Base-by-base conservation (phyloP, 2,888 invertebrate genomes). In the Cybosia mesomella region DNA sequence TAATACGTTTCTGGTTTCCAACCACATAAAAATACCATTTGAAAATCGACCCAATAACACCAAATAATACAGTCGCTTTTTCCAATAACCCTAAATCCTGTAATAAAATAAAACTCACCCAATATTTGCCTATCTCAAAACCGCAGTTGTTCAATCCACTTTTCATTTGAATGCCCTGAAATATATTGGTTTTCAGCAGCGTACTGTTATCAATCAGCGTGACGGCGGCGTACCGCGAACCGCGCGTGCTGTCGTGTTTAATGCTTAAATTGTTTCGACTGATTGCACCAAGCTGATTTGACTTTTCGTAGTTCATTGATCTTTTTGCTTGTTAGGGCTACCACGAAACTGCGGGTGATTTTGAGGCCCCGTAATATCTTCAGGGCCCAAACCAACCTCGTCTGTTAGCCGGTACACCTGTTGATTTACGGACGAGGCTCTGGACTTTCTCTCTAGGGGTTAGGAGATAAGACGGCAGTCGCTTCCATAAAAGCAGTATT, bases 201-300 rank as follows among this genome's bases (percentile, higher is more conserved):
- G 74, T 68, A 74, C 69, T 67, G 78, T 74, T 80, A 80, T 80
- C 80, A 80, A 80, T 80, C 78, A 74, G 60, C 15, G 80, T 58
- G 72, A 75, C 58, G 67, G 7, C 53, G 71, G 68, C 66, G 66
- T 64, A 60, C 66, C 58, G 62, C 75, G 68, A 64, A 49, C 49
- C 39, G 59, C 21, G 59, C 76, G 64, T 68, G 70, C 74, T 64
- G 68, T 72, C 74, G 77, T 73, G 77, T 80, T 79, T 76, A 81
- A 79, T 75, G 79, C 62, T 77, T 64, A 75, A 77, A 78, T 81
- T 73, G 81, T 77, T 81, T 75, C 72, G 75, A 80, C 73, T 81
- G 73, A 81, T 81, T 81, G 72, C 73, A 65, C 72, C 63, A 64
- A 71, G 76, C 78, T 78, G 76, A 81, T 75, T 75, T 69, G 66